Conservation (phyloP, 1,140 invertebrate genomes). For the Zaprionus ornatus region DNA sequence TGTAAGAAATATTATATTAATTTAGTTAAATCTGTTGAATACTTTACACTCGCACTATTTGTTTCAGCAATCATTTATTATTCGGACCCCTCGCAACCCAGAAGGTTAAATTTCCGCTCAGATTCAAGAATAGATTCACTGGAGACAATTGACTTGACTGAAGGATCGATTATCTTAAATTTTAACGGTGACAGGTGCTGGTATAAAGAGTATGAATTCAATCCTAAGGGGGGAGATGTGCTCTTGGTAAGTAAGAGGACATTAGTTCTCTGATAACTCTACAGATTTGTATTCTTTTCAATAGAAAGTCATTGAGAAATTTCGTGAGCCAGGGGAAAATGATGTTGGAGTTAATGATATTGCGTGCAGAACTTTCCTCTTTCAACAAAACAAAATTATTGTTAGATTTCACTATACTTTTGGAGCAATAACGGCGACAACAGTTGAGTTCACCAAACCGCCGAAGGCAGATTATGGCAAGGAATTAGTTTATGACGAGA, state of each 20-base stretch:
- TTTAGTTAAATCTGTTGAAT: not conserved
- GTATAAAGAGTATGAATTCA: constrained; percentile 67
- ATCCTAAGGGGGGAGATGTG: constrained; percentile 14
- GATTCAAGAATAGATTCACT: constrained; percentile 64
- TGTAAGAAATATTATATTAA: constrained; percentile 82
- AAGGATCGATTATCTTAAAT: constrained; percentile 40
- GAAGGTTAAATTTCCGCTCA: constrained; percentile 87
- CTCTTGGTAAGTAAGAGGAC: constrained; percentile 43
- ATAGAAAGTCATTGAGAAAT: constrained; percentile 67
- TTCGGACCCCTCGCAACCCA: constrained; percentile 31
- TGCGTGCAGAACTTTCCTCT: constrained; percentile 87
- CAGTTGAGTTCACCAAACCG: constrained; percentile 87
- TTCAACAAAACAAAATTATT: constrained; percentile 87
- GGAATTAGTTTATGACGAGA: constrained; percentile 86
- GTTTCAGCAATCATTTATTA: constrained; percentile 62
- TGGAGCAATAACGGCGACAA: constrained; percentile 88
- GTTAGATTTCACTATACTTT: constrained; percentile 89
- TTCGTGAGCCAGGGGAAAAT: constrained; percentile 27
- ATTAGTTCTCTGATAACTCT: not conserved
- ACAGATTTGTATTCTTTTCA: not conserved
- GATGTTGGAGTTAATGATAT: constrained; percentile 85
- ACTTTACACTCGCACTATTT: not conserved
- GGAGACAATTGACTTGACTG: constrained; percentile 47
- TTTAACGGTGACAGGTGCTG: constrained; percentile 66
- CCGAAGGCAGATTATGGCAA: constrained; percentile 87